Percentiles rank a stretch among this genome's conserved stretches.
Conservation (phyloP, 2,113 vertebrate genomes). For the Numida meleagris region DNA sequence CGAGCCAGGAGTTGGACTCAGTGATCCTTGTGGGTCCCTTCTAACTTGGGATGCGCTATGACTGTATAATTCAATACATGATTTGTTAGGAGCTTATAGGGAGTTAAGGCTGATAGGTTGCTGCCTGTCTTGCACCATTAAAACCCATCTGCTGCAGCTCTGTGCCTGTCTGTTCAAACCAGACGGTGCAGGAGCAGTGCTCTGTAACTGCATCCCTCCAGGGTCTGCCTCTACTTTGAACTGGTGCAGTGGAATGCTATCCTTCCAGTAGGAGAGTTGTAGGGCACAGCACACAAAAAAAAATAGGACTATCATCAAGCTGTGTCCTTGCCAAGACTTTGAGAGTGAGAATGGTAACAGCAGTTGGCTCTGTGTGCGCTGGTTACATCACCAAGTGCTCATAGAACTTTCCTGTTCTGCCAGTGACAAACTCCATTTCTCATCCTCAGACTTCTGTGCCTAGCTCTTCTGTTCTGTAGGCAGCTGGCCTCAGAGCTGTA, state of each 20-base stretch:
- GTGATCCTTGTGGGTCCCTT: too few species aligned
- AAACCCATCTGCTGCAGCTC: not conserved
- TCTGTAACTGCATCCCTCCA: not conserved
- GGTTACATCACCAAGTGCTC: not conserved
- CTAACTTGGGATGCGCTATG: too few species aligned
- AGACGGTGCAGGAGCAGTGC: not conserved
- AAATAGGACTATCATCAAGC: rapidly evolving
- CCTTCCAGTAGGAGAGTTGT: not conserved
- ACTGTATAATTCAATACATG: not conserved
- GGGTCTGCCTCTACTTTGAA: not conserved
- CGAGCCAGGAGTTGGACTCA: too few species aligned
- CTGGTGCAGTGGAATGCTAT: not conserved
- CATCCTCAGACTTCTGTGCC: not conserved
- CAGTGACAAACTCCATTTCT: not conserved
- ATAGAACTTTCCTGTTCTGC: rapidly evolving
- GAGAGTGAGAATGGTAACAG: rapidly evolving
- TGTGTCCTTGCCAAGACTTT: not conserved
- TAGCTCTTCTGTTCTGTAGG: not conserved
- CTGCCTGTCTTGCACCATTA: not conserved
- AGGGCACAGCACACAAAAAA: not conserved
- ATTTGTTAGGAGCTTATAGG: not conserved
- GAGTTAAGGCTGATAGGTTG: not conserved
- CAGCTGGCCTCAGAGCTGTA: not conserved
- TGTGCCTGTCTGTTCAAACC: not conserved
- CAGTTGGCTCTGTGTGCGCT: not conserved